A percentile compares a stretch with the other conserved stretches of the same genome.
phyloP scores from a whole-genome alignment of 2,113 vertebrate genomes.

The Forbesichthys agassizii region DNA sequence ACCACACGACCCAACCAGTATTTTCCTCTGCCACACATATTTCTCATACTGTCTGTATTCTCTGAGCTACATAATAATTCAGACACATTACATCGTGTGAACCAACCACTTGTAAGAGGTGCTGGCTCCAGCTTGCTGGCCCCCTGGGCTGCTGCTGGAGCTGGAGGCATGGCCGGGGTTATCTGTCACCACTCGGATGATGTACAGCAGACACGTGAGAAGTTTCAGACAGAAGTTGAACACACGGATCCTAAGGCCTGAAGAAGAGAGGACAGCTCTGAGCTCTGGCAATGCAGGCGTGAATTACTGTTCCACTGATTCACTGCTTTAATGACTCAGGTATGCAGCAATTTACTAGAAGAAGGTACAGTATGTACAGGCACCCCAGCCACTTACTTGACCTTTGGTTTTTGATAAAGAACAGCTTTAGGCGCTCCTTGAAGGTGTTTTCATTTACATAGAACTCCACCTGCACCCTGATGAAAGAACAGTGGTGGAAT shows the following conservation, averaged over 20 bases:
- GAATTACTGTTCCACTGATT: neutral
- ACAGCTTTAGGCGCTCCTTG: constrained; percentile 84
- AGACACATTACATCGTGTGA: neutral
- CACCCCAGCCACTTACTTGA: constrained; percentile 75
- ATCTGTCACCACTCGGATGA: constrained; percentile 89
- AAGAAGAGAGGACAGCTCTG: neutral
- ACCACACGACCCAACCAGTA: too few relatives aligned
- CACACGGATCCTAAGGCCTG: constrained; percentile 93
- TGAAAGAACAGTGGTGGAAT: constrained; percentile 22
- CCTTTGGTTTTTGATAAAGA: constrained; percentile 88
- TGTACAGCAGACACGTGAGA: constrained; percentile 93
- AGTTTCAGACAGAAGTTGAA: constrained; percentile 97
- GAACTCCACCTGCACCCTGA: constrained; percentile 83
- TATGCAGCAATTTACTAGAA: neutral
- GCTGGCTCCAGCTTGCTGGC: constrained; percentile 38
- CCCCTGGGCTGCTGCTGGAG: constrained; percentile 21
- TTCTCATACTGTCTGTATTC: too few relatives aligned
- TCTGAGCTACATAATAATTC: too few relatives aligned
- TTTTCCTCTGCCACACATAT: too few relatives aligned
- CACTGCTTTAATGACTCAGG: neutral
- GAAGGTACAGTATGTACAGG: too few relatives aligned
- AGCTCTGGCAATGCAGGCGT: neutral
- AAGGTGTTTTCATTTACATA: constrained; percentile 86
- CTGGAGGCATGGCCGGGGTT: constrained; percentile 75
- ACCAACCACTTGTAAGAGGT: constrained; percentile 65